Percentiles rank a stretch among this genome's conserved stretches.
Conservation (phyloP, 2,113 vertebrate species). For the Phrynosoma blainvillii region DNA sequence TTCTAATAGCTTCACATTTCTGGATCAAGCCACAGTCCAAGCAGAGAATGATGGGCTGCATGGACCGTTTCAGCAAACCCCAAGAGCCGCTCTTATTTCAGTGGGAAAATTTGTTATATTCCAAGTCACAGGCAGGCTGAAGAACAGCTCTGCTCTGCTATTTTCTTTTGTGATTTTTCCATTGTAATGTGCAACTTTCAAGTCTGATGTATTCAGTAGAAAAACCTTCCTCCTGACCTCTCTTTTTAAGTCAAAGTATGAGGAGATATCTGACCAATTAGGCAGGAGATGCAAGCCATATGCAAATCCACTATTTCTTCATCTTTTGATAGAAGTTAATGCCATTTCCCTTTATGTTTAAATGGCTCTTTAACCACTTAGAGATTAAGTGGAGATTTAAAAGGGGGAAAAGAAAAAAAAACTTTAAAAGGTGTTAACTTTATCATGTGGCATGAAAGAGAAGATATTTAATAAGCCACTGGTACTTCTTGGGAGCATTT, state of each 20-base stretch:
- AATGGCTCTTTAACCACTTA: constrained; percentile 70
- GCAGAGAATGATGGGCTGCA: neutral
- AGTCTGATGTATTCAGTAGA: constrained; percentile 17
- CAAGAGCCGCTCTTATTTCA: neutral
- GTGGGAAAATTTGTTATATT: neutral
- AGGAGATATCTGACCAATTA: constrained; percentile 72
- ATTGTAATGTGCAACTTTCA: constrained; percentile 49
- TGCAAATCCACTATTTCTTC: constrained; percentile 63
- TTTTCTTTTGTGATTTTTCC: constrained; percentile 28
- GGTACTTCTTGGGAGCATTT: constrained; percentile 77
- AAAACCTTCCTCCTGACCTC: constrained; percentile 52
- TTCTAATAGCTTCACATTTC: neutral
- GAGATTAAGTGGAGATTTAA: constrained; percentile 70
- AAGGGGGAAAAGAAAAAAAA: constrained; percentile 47
- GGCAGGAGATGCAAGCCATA: constrained; percentile 39
- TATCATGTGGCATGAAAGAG: constrained; percentile 75
- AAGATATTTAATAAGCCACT: constrained; percentile 77
- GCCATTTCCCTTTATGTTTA: constrained; percentile 72
- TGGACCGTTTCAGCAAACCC: neutral
- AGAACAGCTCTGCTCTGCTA: constrained; percentile 13
- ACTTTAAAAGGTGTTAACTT: constrained; percentile 80
- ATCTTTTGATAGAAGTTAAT: constrained; percentile 61
- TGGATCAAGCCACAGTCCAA: neutral
- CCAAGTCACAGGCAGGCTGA: neutral
- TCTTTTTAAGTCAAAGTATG: constrained; percentile 51